Evolutionary conservation across 2,113 vertebrate genomes (phyloP), one percentile per base, ranked within the genome.

Genomic region (Symphodus melops): DNA sequence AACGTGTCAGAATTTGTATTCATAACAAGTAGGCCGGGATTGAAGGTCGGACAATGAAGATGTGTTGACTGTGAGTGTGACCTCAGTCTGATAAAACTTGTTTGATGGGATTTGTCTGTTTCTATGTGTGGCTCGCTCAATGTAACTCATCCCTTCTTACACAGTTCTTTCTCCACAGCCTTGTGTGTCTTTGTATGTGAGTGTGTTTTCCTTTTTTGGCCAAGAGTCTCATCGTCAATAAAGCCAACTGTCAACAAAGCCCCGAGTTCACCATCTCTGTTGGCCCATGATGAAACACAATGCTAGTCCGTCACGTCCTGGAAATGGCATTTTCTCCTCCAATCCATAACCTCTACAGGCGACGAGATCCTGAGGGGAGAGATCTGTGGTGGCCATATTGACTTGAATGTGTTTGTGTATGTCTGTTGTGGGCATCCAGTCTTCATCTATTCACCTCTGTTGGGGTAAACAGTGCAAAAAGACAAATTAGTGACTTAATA

Each of bases 91-190:
- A 63, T 80, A 1, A 60, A 83, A 73, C 60, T 66, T 80, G 44
- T 72, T 65, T 63, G 72, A 75, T 77, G 51, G 68, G 72, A 70
- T 88, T 64, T 82, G 63, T 74, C 46, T 48, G 46, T 8, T 14
- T 19, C 55, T 63, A 65, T 72, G 52, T 66, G 65, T 67, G 46
- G 3, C 60, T 65, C 3, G 5, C 28, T 88, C 52, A 48, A 1
- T 63, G 75, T 84, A 81, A 82, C 81, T 86, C 77, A 81, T 76
- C 46, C 66, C 77, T 79, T 58, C 48, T 74, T 19, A n/a, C 13
- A 9, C 17, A 1, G 20, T 44, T 37, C 25, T 20, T 71, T 77
- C 67, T 61, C 67, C 46, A 21, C 25, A 63, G 64, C 23, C 51
- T 42, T 25, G 75, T 68, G 51, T 79, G 64, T 76, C 63, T 46